Percentiles rank a stretch among this genome's conserved stretches.
These are phyloP conservation scores for Pseudochromis fuscus DNA, from an alignment of 2,797 vertebrate genomes.

Conservation along the genomic window DNA sequence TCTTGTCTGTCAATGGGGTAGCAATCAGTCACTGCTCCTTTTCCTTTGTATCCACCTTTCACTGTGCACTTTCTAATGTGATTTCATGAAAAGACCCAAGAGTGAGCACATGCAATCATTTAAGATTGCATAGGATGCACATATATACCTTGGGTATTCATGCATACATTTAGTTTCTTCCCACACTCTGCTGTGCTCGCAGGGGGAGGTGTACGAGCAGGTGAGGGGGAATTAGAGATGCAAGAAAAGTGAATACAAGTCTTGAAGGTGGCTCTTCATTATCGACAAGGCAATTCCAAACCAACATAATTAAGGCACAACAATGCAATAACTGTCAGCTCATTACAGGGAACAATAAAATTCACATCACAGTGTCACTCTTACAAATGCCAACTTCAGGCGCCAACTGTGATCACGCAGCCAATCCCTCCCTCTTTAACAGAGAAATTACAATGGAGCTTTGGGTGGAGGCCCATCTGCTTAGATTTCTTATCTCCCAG, in stretches of 20 bases:
- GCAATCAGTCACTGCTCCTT: conserved; percentile 4
- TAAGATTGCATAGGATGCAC: neutral
- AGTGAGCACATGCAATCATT: neutral
- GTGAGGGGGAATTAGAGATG: conserved; percentile 63
- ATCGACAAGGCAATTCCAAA: conserved; percentile 81
- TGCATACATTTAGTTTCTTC: neutral
- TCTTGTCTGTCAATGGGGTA: neutral
- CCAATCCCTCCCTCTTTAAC: conserved; percentile 60
- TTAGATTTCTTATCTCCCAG: conserved; percentile 43
- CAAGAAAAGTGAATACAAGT: conserved; percentile 76
- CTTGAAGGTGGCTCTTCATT: conserved; percentile 77
- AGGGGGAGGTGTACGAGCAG: conserved; percentile 49
- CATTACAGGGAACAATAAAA: conserved; percentile 81
- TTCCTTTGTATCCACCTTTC: neutral
- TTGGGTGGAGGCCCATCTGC: conserved; percentile 65
- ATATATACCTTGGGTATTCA: neutral
- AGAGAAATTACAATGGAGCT: conserved; percentile 64
- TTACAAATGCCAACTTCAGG: conserved; percentile 81
- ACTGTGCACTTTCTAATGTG: neutral
- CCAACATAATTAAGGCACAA: conserved; percentile 84
- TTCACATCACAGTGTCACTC: conserved; percentile 79
- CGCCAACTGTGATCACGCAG: conserved; percentile 67
- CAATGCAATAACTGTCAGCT: conserved; percentile 84
- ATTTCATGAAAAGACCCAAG: neutral
- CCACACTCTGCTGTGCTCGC: conserved; percentile 8